Percentiles rank a stretch among this genome's conserved stretches.
phyloP scores from a whole-genome alignment of 1,140 invertebrate genomes.

The Dreissena polymorpha region DNA sequence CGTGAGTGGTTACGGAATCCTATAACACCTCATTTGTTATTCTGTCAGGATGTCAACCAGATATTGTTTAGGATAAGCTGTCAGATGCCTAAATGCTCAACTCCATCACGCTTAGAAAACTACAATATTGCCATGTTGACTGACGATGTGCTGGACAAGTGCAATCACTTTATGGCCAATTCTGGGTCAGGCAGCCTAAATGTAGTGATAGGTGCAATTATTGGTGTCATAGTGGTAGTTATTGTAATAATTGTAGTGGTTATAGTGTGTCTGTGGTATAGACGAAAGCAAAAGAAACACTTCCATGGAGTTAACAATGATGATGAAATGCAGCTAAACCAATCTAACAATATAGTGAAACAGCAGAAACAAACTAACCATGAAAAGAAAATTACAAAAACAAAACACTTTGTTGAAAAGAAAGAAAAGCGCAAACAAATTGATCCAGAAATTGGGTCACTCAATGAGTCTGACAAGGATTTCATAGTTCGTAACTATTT shows the following conservation, averaged over 20 bases:
- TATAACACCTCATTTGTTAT: neutral
- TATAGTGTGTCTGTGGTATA: constrained; percentile 10
- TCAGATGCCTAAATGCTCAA: constrained; percentile 16
- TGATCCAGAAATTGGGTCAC: constrained; percentile 49
- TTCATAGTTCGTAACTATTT: constrained; percentile 58
- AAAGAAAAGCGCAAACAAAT: constrained; percentile 38
- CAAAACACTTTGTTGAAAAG: constrained; percentile 49
- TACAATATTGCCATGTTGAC: constrained; percentile 12
- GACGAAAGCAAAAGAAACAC: constrained; percentile 5
- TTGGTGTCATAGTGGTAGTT: constrained; percentile 22
- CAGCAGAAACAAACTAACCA: neutral
- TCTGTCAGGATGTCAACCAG: neutral
- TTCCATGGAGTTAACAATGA: constrained; percentile 26
- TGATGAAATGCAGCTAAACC: neutral
- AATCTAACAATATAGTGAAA: neutral
- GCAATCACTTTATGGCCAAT: neutral
- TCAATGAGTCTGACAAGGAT: constrained; percentile 60
- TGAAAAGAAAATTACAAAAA: constrained; percentile 20
- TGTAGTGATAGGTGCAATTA: constrained; percentile 28
- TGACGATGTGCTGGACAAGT: constrained; percentile 20
- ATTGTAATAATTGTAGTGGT: constrained; percentile 26
- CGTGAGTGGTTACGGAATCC: constrained; percentile 45
- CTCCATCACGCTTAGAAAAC: neutral
- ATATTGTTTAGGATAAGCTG: constrained; percentile 12
- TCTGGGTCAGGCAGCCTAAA: neutral